phyloP scores from a whole-genome alignment of 2,113 vertebrate genomes.

The Platichthys stellatus region DNA sequence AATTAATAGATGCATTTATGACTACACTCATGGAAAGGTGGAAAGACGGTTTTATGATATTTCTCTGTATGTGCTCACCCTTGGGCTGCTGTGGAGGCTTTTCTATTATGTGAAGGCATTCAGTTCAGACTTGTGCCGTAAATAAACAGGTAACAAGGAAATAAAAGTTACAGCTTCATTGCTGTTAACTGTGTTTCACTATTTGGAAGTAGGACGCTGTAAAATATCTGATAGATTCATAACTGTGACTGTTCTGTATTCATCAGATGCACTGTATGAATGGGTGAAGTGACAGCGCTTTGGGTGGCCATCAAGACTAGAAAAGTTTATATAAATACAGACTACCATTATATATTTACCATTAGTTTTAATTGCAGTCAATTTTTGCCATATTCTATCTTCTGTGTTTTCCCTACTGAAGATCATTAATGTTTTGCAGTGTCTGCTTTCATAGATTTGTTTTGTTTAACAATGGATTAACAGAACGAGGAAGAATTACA shows the following conservation, averaged over 20 bases:
- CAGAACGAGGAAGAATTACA: not conserved
- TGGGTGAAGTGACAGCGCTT: too few relatives aligned
- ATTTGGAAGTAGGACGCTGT: not conserved
- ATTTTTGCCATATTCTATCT: not conserved
- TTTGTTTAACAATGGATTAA: not conserved
- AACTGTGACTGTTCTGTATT: too few relatives aligned
- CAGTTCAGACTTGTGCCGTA: not conserved
- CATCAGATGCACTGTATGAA: too few relatives aligned
- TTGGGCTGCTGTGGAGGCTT: not conserved
- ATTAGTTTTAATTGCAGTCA: not conserved
- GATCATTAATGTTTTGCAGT: too few relatives aligned
- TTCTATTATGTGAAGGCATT: not conserved
- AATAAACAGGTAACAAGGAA: not conserved
- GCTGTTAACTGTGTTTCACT: not conserved
- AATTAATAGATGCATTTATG: slow-evolving; percentile 1
- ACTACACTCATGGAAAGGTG: not conserved
- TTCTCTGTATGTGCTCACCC: not conserved
- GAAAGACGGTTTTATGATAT: not conserved
- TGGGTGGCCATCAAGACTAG: too few relatives aligned
- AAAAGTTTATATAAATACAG: too few relatives aligned
- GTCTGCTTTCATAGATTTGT: too few relatives aligned
- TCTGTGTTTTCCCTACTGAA: not conserved
- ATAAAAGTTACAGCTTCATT: not conserved
- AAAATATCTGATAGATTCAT: not conserved
- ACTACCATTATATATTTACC: too few relatives aligned